Evolutionary conservation across 1,140 invertebrate genomes (phyloP), one percentile per base, ranked within the genome.

Genomic region (Maniola jurtina): DNA sequence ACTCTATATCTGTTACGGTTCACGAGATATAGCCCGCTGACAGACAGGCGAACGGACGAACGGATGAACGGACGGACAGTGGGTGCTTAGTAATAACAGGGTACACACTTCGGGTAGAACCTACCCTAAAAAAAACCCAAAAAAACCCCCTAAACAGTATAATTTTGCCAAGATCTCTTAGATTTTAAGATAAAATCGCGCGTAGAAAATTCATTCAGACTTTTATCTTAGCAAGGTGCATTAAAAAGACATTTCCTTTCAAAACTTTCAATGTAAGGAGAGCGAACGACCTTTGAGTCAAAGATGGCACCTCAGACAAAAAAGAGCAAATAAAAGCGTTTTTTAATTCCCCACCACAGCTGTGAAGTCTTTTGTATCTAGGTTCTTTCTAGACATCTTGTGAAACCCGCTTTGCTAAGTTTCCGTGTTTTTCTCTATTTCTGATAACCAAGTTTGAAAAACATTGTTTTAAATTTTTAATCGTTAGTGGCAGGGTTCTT

Each of bases 311-410:
- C 60, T 57, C 52, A 61, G 47, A 34, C 54, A 62, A 35, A 57
- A 67, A 57, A 65, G 56, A 54, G 64, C 59, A 67, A 57, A 67
- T 61, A 67, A 67, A 67, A 67, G 57, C 40, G 2, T 54, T 57
- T 61, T 66, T 42, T 63, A 63, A 67, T 61, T 61, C 65, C 59
- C 61, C 65, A 11, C 59, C 55, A 47, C 16, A 35, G 52, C 62
- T 57, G 62, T 25, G 54, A 57, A 25, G 7, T 34, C 59, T 55
- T 57, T 62, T 57, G 52, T 55, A 55, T 11, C 13, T 45, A n/a
- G 6, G 1, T 50, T 15, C 48, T 52, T 52, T 52, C 10, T 16
- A 52, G 40, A 13, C 45, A 1, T 15, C 14, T n/a, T 16, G 16
- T 14, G 16, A 52, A 52, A 11, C 10, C 1, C 13, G 7, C 14